These are phyloP conservation scores for Cyclargus thomasi DNA, from an alignment of 1,140 invertebrate genomes.

Conservation along the genomic window DNA sequence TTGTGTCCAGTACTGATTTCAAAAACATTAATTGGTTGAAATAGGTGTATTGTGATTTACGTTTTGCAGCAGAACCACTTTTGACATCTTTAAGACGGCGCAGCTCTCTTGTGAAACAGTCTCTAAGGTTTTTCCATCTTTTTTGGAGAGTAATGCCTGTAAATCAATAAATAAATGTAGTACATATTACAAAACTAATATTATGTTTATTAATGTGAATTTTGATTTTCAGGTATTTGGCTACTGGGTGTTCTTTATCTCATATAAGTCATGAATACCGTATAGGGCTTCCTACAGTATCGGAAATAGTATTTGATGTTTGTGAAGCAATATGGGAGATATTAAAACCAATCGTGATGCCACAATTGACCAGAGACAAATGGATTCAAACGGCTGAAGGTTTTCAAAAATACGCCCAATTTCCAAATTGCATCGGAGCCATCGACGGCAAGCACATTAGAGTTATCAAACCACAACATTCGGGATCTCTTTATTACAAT, in stretches of 20 bases:
- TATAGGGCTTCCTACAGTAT: slow-evolving; percentile 21
- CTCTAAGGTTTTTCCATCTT: slow-evolving; percentile 28
- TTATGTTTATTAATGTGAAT: slow-evolving; percentile 17
- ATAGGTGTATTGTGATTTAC: slow-evolving; percentile 25
- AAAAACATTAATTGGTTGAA: slow-evolving; percentile 24
- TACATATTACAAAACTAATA: slow-evolving; percentile 12
- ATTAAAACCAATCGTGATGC: slow-evolving; percentile 22
- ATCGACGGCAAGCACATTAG: slow-evolving; percentile 23
- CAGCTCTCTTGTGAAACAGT: slow-evolving; percentile 28
- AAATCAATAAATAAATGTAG: slow-evolving; percentile 22
- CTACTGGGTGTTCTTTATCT: slow-evolving; percentile 22
- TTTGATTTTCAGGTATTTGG: slow-evolving; percentile 25
- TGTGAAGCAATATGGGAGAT: slow-evolving; percentile 22
- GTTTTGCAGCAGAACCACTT: slow-evolving; percentile 26
- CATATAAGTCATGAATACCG: slow-evolving; percentile 21
- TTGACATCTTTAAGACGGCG: slow-evolving; percentile 25
- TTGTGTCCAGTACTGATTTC: slow-evolving; percentile 28
- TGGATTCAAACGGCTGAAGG: slow-evolving; percentile 22
- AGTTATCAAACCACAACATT: slow-evolving; percentile 25
- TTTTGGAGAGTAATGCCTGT: slow-evolving; percentile 26
- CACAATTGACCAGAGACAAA: slow-evolving; percentile 20
- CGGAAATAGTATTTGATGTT: slow-evolving; percentile 21
- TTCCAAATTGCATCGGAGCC: slow-evolving; percentile 23
- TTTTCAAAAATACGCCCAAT: slow-evolving; percentile 23
- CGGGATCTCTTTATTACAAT: slow-evolving; percentile 24